Percentiles rank a stretch among this genome's conserved stretches.
phyloP scores from a whole-genome alignment of 2,888 invertebrate genomes.

The Drosophila multiciliata region DNA sequence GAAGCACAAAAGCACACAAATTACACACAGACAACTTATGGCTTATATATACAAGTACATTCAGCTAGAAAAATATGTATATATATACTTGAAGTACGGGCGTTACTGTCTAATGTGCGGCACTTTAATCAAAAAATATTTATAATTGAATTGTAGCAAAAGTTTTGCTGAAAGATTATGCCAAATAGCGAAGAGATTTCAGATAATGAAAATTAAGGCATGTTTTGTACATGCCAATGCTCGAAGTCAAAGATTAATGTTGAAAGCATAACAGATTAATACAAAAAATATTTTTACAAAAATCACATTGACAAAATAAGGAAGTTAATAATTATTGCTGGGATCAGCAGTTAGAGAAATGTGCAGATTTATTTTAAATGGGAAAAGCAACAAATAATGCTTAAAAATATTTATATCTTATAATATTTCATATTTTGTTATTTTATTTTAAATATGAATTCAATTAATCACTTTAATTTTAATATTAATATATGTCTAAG shows the following conservation, averaged over 20 bases:
- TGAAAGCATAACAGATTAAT: conserved; percentile 58
- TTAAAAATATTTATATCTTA: background rate
- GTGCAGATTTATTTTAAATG: conserved; percentile 10
- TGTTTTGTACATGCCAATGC: conserved; percentile 30
- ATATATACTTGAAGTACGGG: conserved; percentile 52
- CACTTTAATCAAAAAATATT: conserved; percentile 66
- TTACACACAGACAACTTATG: conserved; percentile 41
- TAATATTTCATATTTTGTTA: background rate
- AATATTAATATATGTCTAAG: background rate
- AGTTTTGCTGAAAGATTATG: conserved; percentile 60
- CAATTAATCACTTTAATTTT: background rate
- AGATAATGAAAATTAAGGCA: conserved; percentile 59
- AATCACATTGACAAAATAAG: conserved; percentile 32
- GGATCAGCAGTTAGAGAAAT: conserved; percentile 13
- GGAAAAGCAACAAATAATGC: background rate
- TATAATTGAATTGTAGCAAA: conserved; percentile 75
- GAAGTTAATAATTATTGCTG: conserved; percentile 47
- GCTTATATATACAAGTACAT: conserved; percentile 39
- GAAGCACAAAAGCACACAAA: conserved; percentile 51
- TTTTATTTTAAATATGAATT: background rate
- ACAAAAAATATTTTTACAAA: background rate
- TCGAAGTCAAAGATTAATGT: conserved; percentile 62
- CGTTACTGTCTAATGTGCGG: conserved; percentile 64
- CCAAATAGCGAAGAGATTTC: conserved; percentile 59
- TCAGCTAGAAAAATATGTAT: conserved; percentile 20